Evolutionary conservation across 2,113 vertebrate genomes (phyloP), one percentile per base, ranked within the genome.

Genomic region (Copsychus sechellarum): DNA sequence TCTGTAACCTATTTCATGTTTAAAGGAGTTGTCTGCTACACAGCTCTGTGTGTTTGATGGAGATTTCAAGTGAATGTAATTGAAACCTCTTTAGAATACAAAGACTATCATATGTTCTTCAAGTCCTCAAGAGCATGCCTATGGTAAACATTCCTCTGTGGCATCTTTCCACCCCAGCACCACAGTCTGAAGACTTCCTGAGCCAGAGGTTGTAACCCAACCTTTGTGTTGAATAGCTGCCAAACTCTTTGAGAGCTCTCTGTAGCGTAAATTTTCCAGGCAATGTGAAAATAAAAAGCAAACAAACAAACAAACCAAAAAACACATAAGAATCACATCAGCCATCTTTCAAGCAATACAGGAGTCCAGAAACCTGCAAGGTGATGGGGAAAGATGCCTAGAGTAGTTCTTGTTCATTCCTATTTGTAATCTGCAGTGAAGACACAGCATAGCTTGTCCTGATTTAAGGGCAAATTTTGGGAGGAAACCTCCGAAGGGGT

Each of bases 221-320:
- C 4, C 23, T 40, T 74, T 66, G 33, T 74, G 12, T 8, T 78
- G 56, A 90, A 88, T 33, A 73, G 9, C 33, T 83, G 36, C 12
- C 25, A 70, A 61, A 90, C 40, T 29, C 26, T 74, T 73, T 33
- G 56, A 79, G 13, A 14, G 36, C 3, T 69, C 20, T 86, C 45
- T 72, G 15, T 11, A 65, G 7, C 0, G 1, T 13, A n/a, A 48
- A 48, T n/a, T 58, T 82, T 88, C 19, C 54, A 81, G 54, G 6
- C 15, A 34, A 11, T 8, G 4, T 23, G 33, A 62, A 71, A 81
- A 22, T 0, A 3, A 8, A 13, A 50, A 56, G 36, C 4, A 24
- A 61, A 1, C 2, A 13, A 61, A 1, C 2, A 13, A 10, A 56
- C 31, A 58, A 40, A 42, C 1, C 3, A 7, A 62, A 45, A 83